A percentile compares a stretch with the other conserved stretches of the same genome.
phyloP scores from a whole-genome alignment of 2,888 invertebrate species.

The Caenorhabditis sp. region DNA sequence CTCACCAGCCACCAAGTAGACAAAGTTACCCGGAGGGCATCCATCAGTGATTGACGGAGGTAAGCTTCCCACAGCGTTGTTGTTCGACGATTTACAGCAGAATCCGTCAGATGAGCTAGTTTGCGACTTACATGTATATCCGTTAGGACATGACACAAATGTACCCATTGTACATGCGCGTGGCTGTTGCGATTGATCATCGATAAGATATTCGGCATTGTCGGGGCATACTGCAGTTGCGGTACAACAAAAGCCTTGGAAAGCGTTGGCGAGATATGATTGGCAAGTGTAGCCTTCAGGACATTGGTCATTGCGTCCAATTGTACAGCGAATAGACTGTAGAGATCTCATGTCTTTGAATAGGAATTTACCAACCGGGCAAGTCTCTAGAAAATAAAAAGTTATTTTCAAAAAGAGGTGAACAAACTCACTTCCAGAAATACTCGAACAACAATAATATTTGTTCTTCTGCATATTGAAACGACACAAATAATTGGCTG shows the following conservation, averaged over 20 bases:
- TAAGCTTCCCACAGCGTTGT: slow-evolving; percentile 7
- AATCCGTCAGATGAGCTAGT: slow-evolving; percentile 49
- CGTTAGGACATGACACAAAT: slow-evolving; percentile 55
- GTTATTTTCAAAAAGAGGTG: neutral
- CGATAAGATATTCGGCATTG: slow-evolving; percentile 51
- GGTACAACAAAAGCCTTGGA: slow-evolving; percentile 59
- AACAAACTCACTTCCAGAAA: slow-evolving; percentile 39
- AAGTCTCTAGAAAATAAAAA: slow-evolving; percentile 44
- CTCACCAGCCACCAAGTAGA: slow-evolving; percentile 44
- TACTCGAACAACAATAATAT: slow-evolving; percentile 59
- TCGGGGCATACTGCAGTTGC: slow-evolving; percentile 52
- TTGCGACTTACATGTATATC: slow-evolving; percentile 44
- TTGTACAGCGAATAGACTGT: slow-evolving; percentile 52
- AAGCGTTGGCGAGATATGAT: slow-evolving; percentile 49
- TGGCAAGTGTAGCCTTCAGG: slow-evolving; percentile 53
- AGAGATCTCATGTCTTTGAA: slow-evolving; percentile 44
- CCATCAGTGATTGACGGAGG: slow-evolving; percentile 49
- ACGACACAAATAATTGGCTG: slow-evolving; percentile 53
- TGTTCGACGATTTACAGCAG: slow-evolving; percentile 45
- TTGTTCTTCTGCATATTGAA: slow-evolving; percentile 54
- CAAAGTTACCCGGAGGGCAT: slow-evolving; percentile 52
- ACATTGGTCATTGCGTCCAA: slow-evolving; percentile 54
- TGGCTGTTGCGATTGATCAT: slow-evolving; percentile 52
- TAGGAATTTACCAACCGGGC: slow-evolving; percentile 53
- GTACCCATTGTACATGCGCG: slow-evolving; percentile 55